Percentiles rank a stretch among this genome's conserved stretches.
Conservation (phyloP, 2,797 vertebrate genomes). For the Morelia viridis region DNA sequence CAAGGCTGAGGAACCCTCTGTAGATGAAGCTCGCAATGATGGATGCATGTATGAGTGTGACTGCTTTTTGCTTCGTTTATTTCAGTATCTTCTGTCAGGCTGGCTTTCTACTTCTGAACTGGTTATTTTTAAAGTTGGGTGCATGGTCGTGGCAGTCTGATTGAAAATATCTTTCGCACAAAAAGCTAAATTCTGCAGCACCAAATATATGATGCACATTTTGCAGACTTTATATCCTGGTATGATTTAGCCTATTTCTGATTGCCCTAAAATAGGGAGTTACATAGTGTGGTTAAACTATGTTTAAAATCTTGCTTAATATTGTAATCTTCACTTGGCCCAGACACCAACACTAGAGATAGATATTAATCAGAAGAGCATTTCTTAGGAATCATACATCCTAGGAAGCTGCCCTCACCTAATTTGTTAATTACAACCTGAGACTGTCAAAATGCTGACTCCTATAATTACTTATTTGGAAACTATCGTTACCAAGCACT, state of each 20-base stretch:
- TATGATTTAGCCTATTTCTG: background rate
- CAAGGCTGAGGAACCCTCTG: too few relatives aligned
- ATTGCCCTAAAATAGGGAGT: background rate
- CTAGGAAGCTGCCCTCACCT: background rate
- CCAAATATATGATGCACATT: background rate
- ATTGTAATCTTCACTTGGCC: background rate
- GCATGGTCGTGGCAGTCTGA: background rate
- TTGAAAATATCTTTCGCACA: background rate
- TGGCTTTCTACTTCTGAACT: background rate
- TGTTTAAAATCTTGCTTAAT: background rate
- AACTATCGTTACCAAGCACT: background rate
- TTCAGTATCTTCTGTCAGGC: background rate
- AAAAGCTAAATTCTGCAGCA: background rate
- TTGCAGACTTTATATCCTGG: background rate
- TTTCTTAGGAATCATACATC: background rate
- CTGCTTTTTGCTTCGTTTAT: background rate
- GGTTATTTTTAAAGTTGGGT: background rate
- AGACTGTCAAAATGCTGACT: background rate
- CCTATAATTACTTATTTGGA: background rate
- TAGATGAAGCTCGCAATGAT: background rate
- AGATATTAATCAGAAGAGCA: background rate
- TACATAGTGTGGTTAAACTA: too few relatives aligned
- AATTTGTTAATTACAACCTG: background rate
- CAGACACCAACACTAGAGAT: background rate
- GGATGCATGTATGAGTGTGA: background rate